Conservation (phyloP, 2,113 vertebrate genomes). For the Ellobius talpinus region DNA sequence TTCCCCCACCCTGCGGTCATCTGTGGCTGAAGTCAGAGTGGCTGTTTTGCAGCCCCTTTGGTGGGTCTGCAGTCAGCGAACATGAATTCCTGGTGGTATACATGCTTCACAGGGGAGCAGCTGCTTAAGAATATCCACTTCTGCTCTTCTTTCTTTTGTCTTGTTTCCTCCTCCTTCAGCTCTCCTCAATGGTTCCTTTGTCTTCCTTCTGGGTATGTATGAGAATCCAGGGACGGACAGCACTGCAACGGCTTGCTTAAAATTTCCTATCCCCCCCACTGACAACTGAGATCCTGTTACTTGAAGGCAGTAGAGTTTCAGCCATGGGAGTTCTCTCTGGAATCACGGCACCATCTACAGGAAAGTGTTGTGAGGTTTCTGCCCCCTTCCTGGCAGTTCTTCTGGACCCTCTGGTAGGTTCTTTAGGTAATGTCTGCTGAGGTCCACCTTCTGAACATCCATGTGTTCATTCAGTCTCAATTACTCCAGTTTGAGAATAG, state of each 20-base stretch:
- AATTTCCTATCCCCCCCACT: conserved; percentile 90
- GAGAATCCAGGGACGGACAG: conserved; percentile 90
- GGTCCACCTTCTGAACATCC: conserved; percentile 89
- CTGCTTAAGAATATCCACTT: conserved; percentile 93
- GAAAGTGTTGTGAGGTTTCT: conserved; percentile 88
- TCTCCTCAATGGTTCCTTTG: conserved; percentile 89
- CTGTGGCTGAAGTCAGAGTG: conserved; percentile 83
- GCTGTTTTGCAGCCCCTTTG: conserved; percentile 87
- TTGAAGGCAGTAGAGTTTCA: conserved; percentile 90
- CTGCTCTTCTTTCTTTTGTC: conserved; percentile 82
- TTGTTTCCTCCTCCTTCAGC: conserved; percentile 85
- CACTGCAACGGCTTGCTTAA: conserved; percentile 89
- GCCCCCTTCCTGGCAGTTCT: conserved; percentile 90
- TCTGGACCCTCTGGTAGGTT: conserved; percentile 88
- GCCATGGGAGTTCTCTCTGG: conserved; percentile 89
- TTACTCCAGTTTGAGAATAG: conserved; percentile 84
- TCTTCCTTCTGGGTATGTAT: conserved; percentile 90
- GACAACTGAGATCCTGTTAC: conserved; percentile 90
- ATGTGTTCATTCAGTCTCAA: conserved; percentile 84
- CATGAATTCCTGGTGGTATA: conserved; percentile 94
- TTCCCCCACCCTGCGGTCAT: conserved; percentile 87
- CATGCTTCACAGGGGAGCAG: conserved; percentile 90
- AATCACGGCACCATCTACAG: conserved; percentile 89
- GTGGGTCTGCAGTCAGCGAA: conserved; percentile 86
- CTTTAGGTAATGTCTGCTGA: conserved; percentile 90